Base-by-base conservation (phyloP, 2,888 invertebrate genomes). In the Beris morrisii region DNA sequence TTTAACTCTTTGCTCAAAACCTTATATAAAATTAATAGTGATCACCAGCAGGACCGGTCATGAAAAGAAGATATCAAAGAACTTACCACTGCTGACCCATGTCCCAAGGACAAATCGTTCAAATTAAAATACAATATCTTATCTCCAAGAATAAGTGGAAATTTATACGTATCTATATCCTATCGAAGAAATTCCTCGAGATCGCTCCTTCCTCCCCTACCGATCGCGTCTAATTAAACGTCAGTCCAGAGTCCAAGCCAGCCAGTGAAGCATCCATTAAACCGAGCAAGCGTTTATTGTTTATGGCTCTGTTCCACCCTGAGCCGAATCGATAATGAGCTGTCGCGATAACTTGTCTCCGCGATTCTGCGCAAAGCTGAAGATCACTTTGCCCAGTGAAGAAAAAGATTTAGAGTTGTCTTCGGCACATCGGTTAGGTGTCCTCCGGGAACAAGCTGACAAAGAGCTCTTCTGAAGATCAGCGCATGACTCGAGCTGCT, bases 301-400 rank as follows among this genome's bases (percentile, higher is more conserved):
- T 67, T 67, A 67, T 67, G 65, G 67, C 65, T 65, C 48, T 52
- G 65, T 65, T 65, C 59, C 65, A 61, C 13, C 67, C 64, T 67
- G 67, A 67, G 59, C 44, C 65, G 67, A 67, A 67, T 67, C 65
- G 53, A 13, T 65, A 67, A 67, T 67, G 50, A 67, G 67, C 32
- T 50, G 43, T 22, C 53, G 31, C 53, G 46, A 50, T 38, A 61
- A 52, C 38, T 38, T 44, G 13, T 3, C 13, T 43, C 15, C 38
- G 38, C 13, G 52, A 48, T 59, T 31, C n/a, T 30, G 61, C 30
- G 22, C 22, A 22, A 22, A 50, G 52, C 50, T 50, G 38, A 50
- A 50, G 52, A 22, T 50, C 43, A 12, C 9, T 9, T 13, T 12
- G 50, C 9, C 58, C 11, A 46, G 30, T 13, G 48, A 3, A 38